These are phyloP conservation scores for Pyrochroa serraticornis DNA, from an alignment of 2,888 invertebrate genomes.

Conservation along the genomic window DNA sequence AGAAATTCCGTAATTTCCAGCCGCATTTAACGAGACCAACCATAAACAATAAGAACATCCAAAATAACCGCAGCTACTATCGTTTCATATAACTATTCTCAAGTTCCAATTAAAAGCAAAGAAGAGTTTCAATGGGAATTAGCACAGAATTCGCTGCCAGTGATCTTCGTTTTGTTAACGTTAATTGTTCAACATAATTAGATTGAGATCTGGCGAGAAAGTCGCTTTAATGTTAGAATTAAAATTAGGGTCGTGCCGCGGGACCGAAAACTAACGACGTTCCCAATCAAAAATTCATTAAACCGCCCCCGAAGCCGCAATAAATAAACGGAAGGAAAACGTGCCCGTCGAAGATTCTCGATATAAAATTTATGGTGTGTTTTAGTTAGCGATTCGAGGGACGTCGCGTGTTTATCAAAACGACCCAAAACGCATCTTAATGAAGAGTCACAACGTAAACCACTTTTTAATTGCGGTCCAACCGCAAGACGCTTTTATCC, in stretches of 20 bases:
- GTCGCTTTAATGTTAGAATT: neutral
- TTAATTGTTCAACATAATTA: no score
- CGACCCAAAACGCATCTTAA: neutral
- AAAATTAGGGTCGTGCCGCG: no score
- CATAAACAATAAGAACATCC: slow-evolving; percentile 21
- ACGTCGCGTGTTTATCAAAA: slow-evolving; percentile 1
- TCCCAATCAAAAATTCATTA: slow-evolving; percentile 9
- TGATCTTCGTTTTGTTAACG: no score
- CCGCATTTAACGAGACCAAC: slow-evolving; percentile 19
- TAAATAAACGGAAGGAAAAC: slow-evolving; percentile 12
- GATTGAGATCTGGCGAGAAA: neutral
- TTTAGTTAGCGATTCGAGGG: slow-evolving; percentile 12
- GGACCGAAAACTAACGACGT: no score
- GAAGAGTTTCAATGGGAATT: slow-evolving; percentile 10
- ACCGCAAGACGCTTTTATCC: no score
- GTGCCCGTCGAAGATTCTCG: slow-evolving; percentile 7
- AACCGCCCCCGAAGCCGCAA: neutral
- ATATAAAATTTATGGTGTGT: slow-evolving; percentile 19
- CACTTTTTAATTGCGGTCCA: no score
- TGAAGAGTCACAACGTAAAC: neutral
- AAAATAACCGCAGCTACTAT: slow-evolving; percentile 10
- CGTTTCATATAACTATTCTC: neutral
- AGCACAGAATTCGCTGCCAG: neutral
- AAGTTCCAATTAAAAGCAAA: slow-evolving; percentile 10
- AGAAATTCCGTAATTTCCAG: slow-evolving; percentile 17